Evolutionary conservation across 2,113 vertebrate genomes (phyloP).

Genomic region (Oxygymnocypris stewartii): DNA sequence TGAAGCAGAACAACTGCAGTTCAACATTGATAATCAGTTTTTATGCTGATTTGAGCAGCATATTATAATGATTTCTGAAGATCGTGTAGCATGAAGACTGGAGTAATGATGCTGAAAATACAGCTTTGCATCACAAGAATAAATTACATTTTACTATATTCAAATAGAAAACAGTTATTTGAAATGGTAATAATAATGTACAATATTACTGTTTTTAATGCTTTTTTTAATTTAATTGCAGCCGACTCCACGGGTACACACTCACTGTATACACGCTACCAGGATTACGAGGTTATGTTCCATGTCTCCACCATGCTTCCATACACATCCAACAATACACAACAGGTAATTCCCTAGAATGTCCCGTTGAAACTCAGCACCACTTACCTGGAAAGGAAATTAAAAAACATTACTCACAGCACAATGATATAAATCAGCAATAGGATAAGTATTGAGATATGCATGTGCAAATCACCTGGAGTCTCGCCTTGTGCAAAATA

Average conservation of each 20-base stretch:
- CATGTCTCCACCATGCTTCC: conserved; percentile 91
- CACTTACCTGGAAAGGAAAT: not conserved
- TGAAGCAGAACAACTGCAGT: not conserved
- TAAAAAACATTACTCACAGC: not conserved
- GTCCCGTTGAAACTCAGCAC: not conserved
- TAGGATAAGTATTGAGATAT: not conserved
- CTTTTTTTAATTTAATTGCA: conserved; percentile 50
- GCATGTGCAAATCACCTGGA: not conserved
- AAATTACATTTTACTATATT: not conserved
- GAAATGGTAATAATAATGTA: not conserved
- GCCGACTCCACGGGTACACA: conserved; percentile 83
- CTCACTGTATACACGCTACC: conserved; percentile 89
- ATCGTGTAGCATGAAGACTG: not conserved
- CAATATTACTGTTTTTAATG: not conserved
- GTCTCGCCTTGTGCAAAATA: too few species aligned
- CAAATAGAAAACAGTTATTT: not conserved
- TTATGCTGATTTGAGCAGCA: not conserved
- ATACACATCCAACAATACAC: conserved; percentile 83
- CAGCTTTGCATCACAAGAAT: not conserved
- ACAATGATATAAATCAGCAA: not conserved
- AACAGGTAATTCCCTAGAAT: conserved; percentile 70
- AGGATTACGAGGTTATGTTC: conserved; percentile 95
- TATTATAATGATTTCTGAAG: not conserved
- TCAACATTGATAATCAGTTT: not conserved
- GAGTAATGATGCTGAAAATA: not conserved